These are phyloP conservation scores for Heptranchias perlo DNA, from an alignment of 2,113 vertebrate species.

Conservation along the genomic window DNA sequence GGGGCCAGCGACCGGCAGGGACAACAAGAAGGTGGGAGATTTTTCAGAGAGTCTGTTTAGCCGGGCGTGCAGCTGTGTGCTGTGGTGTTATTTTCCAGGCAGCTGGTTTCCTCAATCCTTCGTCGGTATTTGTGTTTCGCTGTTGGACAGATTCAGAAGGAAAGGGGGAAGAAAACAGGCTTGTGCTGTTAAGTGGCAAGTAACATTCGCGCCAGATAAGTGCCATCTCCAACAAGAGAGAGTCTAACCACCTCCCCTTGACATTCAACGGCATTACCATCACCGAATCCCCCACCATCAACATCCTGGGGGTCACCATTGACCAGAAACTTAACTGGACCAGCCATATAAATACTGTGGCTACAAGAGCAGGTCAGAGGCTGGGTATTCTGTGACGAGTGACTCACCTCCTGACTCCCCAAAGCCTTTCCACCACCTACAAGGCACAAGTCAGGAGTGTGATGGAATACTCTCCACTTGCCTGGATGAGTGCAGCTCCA, in stretches of 20 bases:
- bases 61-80: background rate
- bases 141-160: background rate
- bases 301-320: background rate
- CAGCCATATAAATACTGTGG: background rate
- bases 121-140: background rate
- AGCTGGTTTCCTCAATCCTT: background rate
- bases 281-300: background rate
- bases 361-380: background rate
- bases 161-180: background rate
- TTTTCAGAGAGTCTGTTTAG: background rate
- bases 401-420: background rate
- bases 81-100: background rate
- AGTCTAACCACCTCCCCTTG: background rate
- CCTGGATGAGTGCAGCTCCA: background rate
- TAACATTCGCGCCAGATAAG: background rate
- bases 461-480: no score
- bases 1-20: background rate
- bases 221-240: background rate
- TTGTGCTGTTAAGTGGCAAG: no score
- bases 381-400: background rate
- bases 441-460: background rate
- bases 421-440: background rate
- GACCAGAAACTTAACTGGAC: background rate
- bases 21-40: background rate
- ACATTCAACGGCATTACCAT: background rate